Base-by-base conservation (phyloP, 2,113 vertebrate genomes). In the Axis porcinus region DNA sequence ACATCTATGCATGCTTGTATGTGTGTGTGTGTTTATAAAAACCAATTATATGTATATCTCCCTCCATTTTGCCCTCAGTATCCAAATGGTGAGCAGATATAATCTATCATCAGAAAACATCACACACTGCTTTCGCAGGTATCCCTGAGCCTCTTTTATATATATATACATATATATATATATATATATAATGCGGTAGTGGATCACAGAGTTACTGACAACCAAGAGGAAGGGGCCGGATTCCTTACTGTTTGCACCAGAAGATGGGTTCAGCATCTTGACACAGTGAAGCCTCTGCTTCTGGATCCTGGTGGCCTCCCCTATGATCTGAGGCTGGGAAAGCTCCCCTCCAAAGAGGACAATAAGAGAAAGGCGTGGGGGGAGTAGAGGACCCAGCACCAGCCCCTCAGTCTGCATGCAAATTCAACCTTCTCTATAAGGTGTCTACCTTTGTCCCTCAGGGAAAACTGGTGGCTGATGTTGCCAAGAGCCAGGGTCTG, bases 391-490 rank as follows among this genome's bases (percentile, higher is more conserved):
- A 43, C 13, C 16, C 15, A 76, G 40, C 27, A 50, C 45, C 47
- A 55, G 11, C 60, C 17, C 16, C 88, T 30, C 27, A 43, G 87
- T 70, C 11, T 30, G 4, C 7, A 13, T 25, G 54, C 47, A 82
- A 52, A 81, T 33, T 23, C 36, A 50, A 15, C 1, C 2, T 40
- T 40, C 12, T 19, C 5, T 7, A 21, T 16, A 28, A 58, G 27
- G 27, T 11, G 2, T 89, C n/a, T 74, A 0, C 19, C 17, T 47
- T 76, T 55, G 30, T 76, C 16, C 74, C 47, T 82, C 36, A 98
- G 98, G 98, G 97, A 17, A 98, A 97, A 83, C 33, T 91, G 43
- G 74, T 95, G 67, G 98, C 94, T 0, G 96, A 97, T 14, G 7
- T 33, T 0, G 52, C 92, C 84, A 98, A 98, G 89, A 50, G 15